Evolutionary conservation across 2,797 vertebrate genomes (phyloP).

Genomic region (Acanthornis magna): DNA sequence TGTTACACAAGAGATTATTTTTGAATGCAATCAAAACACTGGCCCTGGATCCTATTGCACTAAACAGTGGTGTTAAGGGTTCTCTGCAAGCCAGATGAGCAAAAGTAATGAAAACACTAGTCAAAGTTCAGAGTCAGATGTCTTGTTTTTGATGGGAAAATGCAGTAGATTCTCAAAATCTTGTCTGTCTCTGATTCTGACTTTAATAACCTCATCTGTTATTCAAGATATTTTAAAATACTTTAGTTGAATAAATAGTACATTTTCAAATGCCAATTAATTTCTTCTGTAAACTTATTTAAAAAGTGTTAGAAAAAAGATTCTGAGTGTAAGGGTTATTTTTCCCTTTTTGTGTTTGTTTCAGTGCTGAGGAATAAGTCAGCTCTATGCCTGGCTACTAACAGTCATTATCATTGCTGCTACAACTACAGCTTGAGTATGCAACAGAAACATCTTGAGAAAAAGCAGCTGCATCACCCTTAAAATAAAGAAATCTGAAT

Average conservation of each 20-base stretch:
- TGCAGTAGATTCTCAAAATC: background rate
- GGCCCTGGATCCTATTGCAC: background rate
- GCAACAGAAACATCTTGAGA: background rate
- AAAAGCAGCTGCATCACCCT: background rate
- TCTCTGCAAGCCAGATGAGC: background rate
- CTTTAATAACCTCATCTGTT: background rate
- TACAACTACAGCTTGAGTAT: background rate
- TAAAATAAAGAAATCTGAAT: background rate
- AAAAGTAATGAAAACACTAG: background rate
- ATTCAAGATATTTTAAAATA: background rate
- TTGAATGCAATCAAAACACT: slow-evolving; percentile 65
- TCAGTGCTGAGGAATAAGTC: background rate
- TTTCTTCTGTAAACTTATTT: background rate
- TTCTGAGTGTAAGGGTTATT: background rate
- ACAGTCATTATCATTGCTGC: background rate
- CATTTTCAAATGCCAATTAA: background rate
- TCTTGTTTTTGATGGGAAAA: background rate
- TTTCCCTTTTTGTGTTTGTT: background rate
- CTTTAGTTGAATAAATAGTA: background rate
- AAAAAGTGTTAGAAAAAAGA: background rate
- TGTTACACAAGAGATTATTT: slow-evolving; percentile 56
- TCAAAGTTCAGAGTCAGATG: background rate
- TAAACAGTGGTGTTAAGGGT: background rate
- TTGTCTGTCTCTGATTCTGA: background rate
- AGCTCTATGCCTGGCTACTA: background rate